Evolutionary conservation across 2,797 vertebrate genomes (phyloP).

Genomic region (Tympanoctomys barrerae): DNA sequence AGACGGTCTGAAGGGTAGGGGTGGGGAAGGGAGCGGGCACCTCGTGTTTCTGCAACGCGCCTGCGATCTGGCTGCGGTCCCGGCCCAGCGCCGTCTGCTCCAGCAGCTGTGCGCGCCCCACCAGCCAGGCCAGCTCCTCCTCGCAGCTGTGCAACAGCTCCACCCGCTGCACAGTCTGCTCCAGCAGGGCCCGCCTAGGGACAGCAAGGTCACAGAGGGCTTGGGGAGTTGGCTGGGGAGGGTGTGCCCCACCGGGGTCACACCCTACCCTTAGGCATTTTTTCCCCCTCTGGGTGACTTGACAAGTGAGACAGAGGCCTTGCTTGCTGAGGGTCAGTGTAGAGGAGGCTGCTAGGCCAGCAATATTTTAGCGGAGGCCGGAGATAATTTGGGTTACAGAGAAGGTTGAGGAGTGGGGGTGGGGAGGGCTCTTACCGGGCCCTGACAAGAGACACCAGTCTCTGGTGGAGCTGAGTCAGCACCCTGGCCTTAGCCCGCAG

Average conservation of each 20-base stretch:
- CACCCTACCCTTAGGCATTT: neutral
- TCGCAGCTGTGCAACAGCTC: constrained; percentile 93
- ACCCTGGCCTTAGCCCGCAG: constrained; percentile 90
- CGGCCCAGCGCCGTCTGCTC: constrained; percentile 87
- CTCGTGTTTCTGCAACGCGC: constrained; percentile 93
- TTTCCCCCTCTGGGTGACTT: neutral
- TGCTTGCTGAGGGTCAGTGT: neutral
- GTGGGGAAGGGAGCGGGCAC: constrained; percentile 77
- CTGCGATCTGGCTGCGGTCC: constrained; percentile 91
- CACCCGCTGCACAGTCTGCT: constrained; percentile 90
- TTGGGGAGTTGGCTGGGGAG: neutral
- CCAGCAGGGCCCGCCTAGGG: constrained; percentile 90
- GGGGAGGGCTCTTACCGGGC: constrained; percentile 88
- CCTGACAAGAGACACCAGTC: constrained; percentile 90
- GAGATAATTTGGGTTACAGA: neutral
- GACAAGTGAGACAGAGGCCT: neutral
- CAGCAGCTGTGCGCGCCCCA: constrained; percentile 89
- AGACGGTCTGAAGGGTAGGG: fast-evolving
- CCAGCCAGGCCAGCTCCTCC: constrained; percentile 92
- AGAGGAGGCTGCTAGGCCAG: neutral
- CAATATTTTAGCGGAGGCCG: neutral
- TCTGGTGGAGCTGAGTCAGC: constrained; percentile 90
- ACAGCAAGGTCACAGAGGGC: neutral
- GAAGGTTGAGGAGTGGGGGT: neutral
- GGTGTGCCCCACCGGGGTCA: neutral